A percentile compares a stretch with the other conserved stretches of the same genome.
Conservation (phyloP, 2,797 vertebrate species). For the Anabacerthia variegaticeps region DNA sequence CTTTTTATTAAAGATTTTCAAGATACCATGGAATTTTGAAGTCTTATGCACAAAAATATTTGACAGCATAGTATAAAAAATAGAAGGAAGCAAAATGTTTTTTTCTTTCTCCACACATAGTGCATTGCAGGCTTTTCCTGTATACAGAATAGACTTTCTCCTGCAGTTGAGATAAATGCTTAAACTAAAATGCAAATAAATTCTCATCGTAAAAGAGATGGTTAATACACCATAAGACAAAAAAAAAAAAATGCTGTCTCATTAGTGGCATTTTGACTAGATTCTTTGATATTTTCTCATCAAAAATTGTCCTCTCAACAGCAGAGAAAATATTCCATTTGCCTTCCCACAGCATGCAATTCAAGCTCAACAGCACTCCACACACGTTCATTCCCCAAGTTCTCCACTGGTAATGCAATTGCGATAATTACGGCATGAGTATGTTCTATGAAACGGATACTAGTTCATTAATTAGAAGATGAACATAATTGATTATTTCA, state of each 20-base stretch:
- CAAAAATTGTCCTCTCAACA: not conserved
- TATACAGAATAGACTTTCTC: not conserved
- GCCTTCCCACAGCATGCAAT: not conserved
- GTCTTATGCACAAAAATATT: not conserved
- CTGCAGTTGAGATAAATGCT: not conserved
- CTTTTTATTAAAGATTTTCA: slow-evolving; percentile 48
- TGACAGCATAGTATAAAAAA: not conserved
- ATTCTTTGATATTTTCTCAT: not conserved
- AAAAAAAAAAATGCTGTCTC: not conserved
- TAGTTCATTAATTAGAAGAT: slow-evolving; percentile 56
- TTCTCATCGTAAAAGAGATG: not conserved
- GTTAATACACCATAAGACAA: not conserved
- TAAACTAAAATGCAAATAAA: not conserved
- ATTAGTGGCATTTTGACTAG: not conserved
- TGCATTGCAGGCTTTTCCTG: not conserved
- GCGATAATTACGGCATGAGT: not conserved
- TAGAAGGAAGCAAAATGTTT: not conserved
- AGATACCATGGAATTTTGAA: slow-evolving; percentile 2
- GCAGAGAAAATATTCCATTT: not conserved
- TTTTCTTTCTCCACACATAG: not conserved
- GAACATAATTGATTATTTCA: slow-evolving; percentile 62
- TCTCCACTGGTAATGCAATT: not conserved
- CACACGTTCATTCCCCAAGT: not conserved
- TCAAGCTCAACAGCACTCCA: not conserved
- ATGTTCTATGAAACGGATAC: slow-evolving; percentile 46